Evolutionary conservation across 2,113 vertebrate genomes (phyloP).

Genomic region (Catagonus wagneri): DNA sequence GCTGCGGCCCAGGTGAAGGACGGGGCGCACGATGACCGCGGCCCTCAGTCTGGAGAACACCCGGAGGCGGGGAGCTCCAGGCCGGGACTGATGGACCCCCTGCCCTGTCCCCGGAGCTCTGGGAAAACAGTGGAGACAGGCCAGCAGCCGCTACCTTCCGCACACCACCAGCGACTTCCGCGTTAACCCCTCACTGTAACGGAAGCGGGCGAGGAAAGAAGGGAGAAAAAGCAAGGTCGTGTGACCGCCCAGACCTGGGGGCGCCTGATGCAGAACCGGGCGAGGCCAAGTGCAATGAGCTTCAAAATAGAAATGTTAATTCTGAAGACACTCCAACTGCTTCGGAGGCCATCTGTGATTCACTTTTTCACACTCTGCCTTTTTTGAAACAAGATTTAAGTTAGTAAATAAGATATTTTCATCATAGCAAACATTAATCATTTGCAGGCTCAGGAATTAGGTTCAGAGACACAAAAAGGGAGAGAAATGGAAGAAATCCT

Average conservation of each 20-base stretch:
- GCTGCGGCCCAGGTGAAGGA: accelerated
- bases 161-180: too few species aligned
- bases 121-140: neutral
- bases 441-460: neutral
- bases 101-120: neutral
- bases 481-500: neutral
- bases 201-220: neutral
- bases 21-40: neutral
- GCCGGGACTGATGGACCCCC: neutral
- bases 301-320: neutral
- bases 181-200: neutral
- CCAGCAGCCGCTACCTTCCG: neutral
- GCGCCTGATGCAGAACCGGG: neutral
- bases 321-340: neutral
- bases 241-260: neutral
- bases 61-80: neutral
- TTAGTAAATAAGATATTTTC: neutral
- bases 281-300: neutral
- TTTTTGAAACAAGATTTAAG: neutral
- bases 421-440: neutral
- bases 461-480: neutral
- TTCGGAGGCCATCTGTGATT: neutral
- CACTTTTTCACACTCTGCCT: neutral
- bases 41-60: neutral
- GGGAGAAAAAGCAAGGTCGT: neutral